phyloP scores from a whole-genome alignment of 2,113 vertebrate genomes.

The Scophthalmus maximus region DNA sequence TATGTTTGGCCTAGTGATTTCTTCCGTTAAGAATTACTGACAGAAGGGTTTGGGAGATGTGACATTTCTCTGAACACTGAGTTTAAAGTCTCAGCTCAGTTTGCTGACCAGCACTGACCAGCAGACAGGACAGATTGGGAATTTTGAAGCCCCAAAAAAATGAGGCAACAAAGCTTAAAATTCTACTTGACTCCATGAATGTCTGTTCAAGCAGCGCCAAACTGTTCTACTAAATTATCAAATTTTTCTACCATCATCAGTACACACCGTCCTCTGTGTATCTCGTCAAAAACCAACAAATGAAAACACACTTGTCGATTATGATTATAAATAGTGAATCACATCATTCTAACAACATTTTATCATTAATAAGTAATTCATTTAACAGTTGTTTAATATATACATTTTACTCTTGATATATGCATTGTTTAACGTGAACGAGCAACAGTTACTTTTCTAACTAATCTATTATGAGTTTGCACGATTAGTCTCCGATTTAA shows the following conservation, averaged over 20 bases:
- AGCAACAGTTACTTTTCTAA: too few species aligned
- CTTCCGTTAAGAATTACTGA: neutral
- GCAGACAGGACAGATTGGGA: neutral
- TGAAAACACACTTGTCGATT: too few species aligned
- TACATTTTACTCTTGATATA: too few species aligned
- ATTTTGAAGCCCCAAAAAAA: constrained; percentile 4
- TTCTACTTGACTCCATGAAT: neutral
- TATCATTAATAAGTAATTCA: too few species aligned
- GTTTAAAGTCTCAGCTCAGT: neutral
- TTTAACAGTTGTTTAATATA: too few species aligned
- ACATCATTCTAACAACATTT: too few species aligned
- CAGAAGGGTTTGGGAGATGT: neutral
- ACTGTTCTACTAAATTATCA: neutral
- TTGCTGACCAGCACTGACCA: neutral
- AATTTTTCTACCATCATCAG: too few species aligned
- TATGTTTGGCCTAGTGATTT: neutral
- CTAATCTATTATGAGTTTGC: neutral
- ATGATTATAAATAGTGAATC: too few species aligned
- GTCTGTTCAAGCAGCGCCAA: neutral
- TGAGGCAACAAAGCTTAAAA: neutral
- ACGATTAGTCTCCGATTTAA: neutral
- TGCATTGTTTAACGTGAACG: too few species aligned
- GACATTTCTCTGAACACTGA: neutral
- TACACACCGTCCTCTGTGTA: too few species aligned
- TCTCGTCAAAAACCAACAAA: too few species aligned